Base-by-base conservation (phyloP, 2,797 vertebrate genomes). In the Pristis pectinata region DNA sequence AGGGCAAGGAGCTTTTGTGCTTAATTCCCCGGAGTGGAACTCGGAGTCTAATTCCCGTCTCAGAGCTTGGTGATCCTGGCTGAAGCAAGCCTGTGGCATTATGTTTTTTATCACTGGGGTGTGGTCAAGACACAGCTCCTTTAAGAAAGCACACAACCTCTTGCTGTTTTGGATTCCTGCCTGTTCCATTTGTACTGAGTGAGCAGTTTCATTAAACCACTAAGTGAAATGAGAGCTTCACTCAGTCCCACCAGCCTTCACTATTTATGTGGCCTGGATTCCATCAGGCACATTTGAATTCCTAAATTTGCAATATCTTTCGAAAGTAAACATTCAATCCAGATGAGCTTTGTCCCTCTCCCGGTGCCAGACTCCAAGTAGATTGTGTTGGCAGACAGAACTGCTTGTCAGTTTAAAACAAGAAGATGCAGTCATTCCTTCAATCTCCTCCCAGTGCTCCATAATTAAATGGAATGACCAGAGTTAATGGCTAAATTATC, bases 131-230 rank as follows among this genome's bases (percentile, higher is more conserved):
- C 56, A 2, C 34, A 53, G 15, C 2, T 61, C 17, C 59, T 91
- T 91, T 91, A 91, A 64, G 59, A 10, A 17, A 64, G 59, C 34
- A 56, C 24, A 56, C 5, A 30, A 82, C 49, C 27, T 19, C 87
- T 64, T 10, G 34, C 56, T 22, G 34, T 2, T 9, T 64, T 91
- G 87, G 87, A 37, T 17, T 22, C 34, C 37, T 91, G 87, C 87
- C 87, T 41, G 59, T 41, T 91, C 41, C n/a, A 37, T 41, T 41
- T 64, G 59, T 7, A 67, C 59, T 91, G 87, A 91, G 61, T 91
- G 59, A 64, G 87, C 87, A 41, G 59, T 91, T 91, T 64, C 59
- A 91, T 67, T 91, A 91, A 91, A 91, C 87, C 87, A 64, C 87
- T 22, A 41, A 91, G 56, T 89, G 85, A 59, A 89, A 64, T 22